Conservation (phyloP, 2,113 vertebrate genomes). For the Eleginops maclovinus region DNA sequence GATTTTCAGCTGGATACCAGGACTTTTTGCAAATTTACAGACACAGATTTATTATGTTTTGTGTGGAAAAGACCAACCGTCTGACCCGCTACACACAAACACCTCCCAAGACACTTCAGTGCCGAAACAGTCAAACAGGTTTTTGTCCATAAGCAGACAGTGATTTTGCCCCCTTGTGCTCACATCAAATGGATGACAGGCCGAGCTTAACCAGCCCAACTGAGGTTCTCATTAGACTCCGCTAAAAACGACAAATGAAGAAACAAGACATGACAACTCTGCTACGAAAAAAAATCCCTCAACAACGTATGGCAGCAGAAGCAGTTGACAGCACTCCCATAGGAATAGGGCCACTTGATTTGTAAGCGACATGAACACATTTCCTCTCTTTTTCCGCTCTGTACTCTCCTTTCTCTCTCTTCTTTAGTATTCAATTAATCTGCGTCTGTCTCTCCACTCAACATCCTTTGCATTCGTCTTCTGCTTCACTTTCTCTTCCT, state of each 20-base stretch:
- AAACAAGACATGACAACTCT: slow-evolving; percentile 42
- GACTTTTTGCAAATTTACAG: background rate
- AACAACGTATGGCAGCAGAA: slow-evolving; percentile 13
- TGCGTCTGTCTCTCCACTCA: background rate
- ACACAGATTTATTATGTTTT: background rate
- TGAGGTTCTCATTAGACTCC: slow-evolving; percentile 40
- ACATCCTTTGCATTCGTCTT: slow-evolving; percentile 5
- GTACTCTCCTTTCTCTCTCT: background rate
- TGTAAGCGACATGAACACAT: slow-evolving; percentile 20
- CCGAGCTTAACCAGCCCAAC: slow-evolving; percentile 37
- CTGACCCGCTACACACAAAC: slow-evolving; percentile 11
- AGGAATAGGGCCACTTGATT: slow-evolving; percentile 43
- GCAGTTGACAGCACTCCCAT: slow-evolving; percentile 11
- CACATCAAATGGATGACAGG: slow-evolving; percentile 41
- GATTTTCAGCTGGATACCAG: background rate
- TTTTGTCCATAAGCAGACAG: slow-evolving; percentile 40
- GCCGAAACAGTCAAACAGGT: slow-evolving; percentile 35
- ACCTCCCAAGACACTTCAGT: background rate
- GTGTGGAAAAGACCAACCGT: slow-evolving; percentile 7
- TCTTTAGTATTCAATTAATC: slow-evolving; percentile 11
- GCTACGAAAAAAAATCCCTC: slow-evolving; percentile 34
- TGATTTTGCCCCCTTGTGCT: slow-evolving; percentile 29
- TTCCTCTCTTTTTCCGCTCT: slow-evolving; percentile 1
- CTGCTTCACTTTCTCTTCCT: background rate
- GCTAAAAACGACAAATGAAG: slow-evolving; percentile 44